phyloP scores from a whole-genome alignment of 2,797 vertebrate species.

The Dipus sagitta region DNA sequence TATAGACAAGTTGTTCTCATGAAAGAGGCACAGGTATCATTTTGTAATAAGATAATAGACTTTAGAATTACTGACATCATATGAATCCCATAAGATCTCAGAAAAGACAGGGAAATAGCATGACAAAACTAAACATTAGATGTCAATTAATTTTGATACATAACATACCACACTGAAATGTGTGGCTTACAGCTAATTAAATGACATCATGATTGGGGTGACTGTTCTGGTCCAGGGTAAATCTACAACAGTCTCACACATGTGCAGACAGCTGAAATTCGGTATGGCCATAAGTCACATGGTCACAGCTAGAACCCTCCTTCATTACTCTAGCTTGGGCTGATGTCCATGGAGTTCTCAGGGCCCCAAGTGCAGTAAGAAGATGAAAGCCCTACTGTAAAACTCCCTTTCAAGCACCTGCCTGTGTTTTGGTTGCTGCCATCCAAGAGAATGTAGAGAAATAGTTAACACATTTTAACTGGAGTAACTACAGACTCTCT shows the following conservation, averaged over 20 bases:
- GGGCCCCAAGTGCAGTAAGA: background rate
- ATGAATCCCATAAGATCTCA: background rate
- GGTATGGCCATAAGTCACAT: background rate
- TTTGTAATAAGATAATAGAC: background rate
- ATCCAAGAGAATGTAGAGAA: background rate
- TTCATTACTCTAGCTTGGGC: background rate
- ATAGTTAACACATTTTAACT: background rate
- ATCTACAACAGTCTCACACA: background rate
- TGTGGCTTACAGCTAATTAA: conserved; percentile 15
- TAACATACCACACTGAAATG: background rate
- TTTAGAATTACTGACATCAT: background rate
- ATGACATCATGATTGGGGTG: background rate
- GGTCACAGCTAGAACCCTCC: background rate
- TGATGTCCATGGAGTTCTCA: background rate
- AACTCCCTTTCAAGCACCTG: background rate
- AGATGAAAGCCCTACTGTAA: background rate
- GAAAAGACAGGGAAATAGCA: background rate
- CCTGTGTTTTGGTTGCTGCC: background rate
- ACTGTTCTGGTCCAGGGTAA: background rate
- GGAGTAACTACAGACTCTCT: background rate
- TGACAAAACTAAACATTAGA: background rate
- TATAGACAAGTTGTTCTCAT: background rate
- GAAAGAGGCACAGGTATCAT: background rate
- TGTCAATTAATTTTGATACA: background rate
- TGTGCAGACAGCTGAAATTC: background rate